Evolutionary conservation across 2,888 invertebrate species (phyloP).

Genomic region (Agonopterix heracliana): DNA sequence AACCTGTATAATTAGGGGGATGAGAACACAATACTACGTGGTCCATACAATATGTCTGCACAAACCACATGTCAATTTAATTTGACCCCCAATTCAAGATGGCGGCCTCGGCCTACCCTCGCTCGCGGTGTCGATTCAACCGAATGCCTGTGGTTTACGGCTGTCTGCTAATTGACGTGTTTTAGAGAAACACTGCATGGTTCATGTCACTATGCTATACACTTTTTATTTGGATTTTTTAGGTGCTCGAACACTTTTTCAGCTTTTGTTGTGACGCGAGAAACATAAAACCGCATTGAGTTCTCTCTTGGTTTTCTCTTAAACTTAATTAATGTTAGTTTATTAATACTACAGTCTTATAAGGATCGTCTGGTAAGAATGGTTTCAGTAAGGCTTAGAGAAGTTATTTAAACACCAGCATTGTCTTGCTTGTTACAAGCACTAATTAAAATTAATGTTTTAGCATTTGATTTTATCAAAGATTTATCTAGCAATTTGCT

Average conservation of each 20-base stretch:
- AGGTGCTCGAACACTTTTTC: slow-evolving; percentile 7
- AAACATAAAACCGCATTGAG: slow-evolving; percentile 1
- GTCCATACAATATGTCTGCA: slow-evolving; percentile 63
- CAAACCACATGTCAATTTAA: slow-evolving; percentile 73
- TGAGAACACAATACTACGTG: slow-evolving; percentile 63
- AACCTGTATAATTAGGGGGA: slow-evolving; percentile 71
- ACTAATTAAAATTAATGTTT: slow-evolving; percentile 1
- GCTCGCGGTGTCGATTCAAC: slow-evolving; percentile 37
- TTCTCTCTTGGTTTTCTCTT: background rate
- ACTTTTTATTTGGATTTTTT: slow-evolving; percentile 21
- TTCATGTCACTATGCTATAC: slow-evolving; percentile 37
- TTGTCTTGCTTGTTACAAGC: background rate
- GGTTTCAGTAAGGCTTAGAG: too few relatives aligned
- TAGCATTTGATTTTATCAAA: too few relatives aligned
- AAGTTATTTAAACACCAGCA: too few relatives aligned
- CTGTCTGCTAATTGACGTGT: slow-evolving; percentile 64
- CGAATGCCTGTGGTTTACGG: slow-evolving; percentile 59
- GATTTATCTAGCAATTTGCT: too few relatives aligned
- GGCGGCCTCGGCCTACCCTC: slow-evolving; percentile 59
- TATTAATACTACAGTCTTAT: too few relatives aligned
- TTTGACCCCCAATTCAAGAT: slow-evolving; percentile 71
- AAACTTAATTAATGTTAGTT: background rate
- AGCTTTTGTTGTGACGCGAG: slow-evolving; percentile 4
- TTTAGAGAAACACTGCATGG: slow-evolving; percentile 55
- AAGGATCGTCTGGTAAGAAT: too few relatives aligned